phyloP scores from a whole-genome alignment of 2,113 vertebrate genomes.

The Aldabrachelys gigantea region DNA sequence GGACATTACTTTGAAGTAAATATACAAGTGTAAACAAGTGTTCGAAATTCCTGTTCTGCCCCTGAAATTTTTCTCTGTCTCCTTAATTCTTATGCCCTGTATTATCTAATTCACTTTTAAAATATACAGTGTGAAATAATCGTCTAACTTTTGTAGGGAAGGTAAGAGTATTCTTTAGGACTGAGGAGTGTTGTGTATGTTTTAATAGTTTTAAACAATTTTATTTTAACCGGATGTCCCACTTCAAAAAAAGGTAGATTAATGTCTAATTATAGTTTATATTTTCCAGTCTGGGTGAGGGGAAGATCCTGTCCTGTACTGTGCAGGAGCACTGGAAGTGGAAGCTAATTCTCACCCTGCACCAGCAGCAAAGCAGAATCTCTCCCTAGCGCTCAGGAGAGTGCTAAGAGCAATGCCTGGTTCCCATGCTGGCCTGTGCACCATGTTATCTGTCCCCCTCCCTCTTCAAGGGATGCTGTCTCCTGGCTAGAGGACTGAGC shows the following conservation, averaged over 20 bases:
- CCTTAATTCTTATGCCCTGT: not conserved
- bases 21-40: not conserved
- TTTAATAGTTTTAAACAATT: not conserved
- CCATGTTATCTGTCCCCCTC: not conserved
- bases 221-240: not conserved
- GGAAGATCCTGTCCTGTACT: not conserved
- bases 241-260: not conserved
- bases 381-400: not conserved
- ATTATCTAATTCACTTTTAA: not conserved
- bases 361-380: not conserved
- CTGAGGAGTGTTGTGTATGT: not conserved
- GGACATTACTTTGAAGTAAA: constrained; percentile 1
- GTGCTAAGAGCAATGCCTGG: not conserved
- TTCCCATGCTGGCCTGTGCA: not conserved
- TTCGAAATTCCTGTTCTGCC: not conserved
- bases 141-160: not conserved
- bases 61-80: not conserved
- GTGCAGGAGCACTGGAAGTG: not conserved
- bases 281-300: not conserved
- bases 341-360: not conserved
- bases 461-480: not conserved
- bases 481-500: not conserved
- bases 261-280: not conserved
- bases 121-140: not conserved
- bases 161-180: not conserved